Percentiles rank a stretch among this genome's conserved stretches.
Evolutionary conservation across 2,888 invertebrate genomes (phyloP).

Genomic region (Platerodrilus igneus): DNA sequence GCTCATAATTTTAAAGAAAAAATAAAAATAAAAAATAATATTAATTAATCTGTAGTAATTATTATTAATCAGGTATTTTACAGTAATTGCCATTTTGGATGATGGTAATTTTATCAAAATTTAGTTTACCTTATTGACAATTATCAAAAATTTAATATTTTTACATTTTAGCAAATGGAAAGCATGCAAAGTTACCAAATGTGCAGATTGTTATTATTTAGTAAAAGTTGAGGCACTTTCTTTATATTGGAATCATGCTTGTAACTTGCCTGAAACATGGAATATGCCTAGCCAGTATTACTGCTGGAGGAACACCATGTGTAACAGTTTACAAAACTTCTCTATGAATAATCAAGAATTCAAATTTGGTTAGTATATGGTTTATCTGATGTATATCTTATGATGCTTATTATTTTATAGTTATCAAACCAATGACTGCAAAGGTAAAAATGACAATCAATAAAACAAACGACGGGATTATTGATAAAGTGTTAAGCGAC

Average conservation of each 20-base stretch:
- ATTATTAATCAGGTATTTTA: too few relatives aligned
- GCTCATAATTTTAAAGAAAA: too few relatives aligned
- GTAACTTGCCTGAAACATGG: constrained; percentile 51
- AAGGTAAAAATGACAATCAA: constrained; percentile 74
- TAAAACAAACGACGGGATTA: constrained; percentile 50
- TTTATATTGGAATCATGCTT: constrained; percentile 69
- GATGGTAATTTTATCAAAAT: too few relatives aligned
- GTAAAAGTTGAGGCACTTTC: constrained; percentile 72
- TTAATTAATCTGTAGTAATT: too few relatives aligned
- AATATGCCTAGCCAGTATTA: constrained; percentile 58
- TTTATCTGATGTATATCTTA: not conserved
- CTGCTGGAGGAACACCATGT: constrained; percentile 72
- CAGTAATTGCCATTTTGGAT: too few relatives aligned
- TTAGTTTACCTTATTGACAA: too few relatives aligned
- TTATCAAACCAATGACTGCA: constrained; percentile 71
- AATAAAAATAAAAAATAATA: too few relatives aligned
- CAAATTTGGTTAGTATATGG: constrained; percentile 66
- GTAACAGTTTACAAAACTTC: constrained; percentile 69
- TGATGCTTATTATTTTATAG: constrained; percentile 57
- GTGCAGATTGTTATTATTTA: constrained; percentile 59
- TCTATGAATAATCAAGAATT: constrained; percentile 73
- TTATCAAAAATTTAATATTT: too few relatives aligned
- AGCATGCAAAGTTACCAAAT: constrained; percentile 55
- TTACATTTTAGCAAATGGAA: constrained; percentile 63
- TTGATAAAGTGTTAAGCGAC: constrained; percentile 61